These are phyloP conservation scores for Lottia scabra DNA, from an alignment of 2,888 invertebrate species.

Conservation along the genomic window DNA sequence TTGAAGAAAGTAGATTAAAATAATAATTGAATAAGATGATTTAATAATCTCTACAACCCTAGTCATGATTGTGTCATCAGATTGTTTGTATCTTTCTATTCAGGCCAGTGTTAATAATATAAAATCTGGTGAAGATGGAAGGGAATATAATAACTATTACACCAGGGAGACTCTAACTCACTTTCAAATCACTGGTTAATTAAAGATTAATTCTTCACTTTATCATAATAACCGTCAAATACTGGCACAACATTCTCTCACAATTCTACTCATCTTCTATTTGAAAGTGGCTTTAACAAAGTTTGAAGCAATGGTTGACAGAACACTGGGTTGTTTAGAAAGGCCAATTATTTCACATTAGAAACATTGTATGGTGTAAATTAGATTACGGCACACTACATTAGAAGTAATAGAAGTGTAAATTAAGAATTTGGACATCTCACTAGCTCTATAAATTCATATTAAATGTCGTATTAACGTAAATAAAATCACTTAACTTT, in stretches of 20 bases:
- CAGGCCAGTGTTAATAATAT: neutral
- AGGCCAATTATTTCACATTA: neutral
- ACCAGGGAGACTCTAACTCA: neutral
- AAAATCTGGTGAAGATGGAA: neutral
- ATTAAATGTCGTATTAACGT: neutral
- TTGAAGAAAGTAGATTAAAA: too few relatives aligned
- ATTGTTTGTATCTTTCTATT: too few relatives aligned
- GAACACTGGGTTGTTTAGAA: neutral
- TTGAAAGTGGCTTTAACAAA: neutral
- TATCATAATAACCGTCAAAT: neutral
- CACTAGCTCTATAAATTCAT: neutral
- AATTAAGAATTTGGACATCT: neutral
- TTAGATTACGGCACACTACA: neutral
- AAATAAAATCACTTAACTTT: neutral
- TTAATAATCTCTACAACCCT: too few relatives aligned
- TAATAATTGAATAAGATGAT: too few relatives aligned
- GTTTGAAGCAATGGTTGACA: neutral
- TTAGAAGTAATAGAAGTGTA: conserved; percentile 2
- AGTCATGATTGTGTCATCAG: too few relatives aligned
- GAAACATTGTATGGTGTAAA: neutral
- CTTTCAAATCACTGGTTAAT: neutral
- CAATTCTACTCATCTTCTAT: neutral
- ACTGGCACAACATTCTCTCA: neutral
- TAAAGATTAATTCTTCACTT: conserved; percentile 3
- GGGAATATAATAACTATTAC: neutral